phyloP scores from a whole-genome alignment of 92 coral and sea anemone genomes.

The Parazoanthus atlanticus region DNA sequence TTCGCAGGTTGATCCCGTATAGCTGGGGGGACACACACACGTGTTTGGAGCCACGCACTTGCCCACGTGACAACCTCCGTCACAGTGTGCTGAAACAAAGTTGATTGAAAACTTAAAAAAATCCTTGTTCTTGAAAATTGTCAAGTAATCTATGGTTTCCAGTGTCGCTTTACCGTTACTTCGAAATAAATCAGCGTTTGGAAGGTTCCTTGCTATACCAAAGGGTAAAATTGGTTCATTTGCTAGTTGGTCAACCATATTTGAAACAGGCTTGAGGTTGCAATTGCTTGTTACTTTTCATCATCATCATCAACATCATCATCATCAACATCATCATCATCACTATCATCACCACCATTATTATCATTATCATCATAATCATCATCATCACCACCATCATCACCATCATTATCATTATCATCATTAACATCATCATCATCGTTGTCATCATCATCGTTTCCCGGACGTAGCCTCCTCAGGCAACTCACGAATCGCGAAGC shows the following conservation, averaged over 20 bases:
- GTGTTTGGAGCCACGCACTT: conserved; percentile 65
- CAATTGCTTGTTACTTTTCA: too few species aligned
- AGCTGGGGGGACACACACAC: conserved; percentile 77
- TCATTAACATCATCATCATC: conserved; percentile 35
- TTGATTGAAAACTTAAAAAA: neutral
- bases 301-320: neutral
- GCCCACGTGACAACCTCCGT: conserved; percentile 64
- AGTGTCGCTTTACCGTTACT: neutral
- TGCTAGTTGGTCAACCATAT: too few species aligned
- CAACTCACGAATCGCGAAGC: too few species aligned
- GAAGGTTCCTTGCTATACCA: too few species aligned
- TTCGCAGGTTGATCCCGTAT: conserved; percentile 73
- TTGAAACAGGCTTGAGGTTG: too few species aligned
- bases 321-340: neutral
- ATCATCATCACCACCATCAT: conserved; percentile 52
- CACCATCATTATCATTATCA: conserved; percentile 49
- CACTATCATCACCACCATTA: conserved; percentile 25
- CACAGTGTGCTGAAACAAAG: conserved; percentile 55
- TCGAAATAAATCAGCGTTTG: too few species aligned
- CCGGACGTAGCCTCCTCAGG: too few species aligned
- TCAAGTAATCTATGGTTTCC: neutral
- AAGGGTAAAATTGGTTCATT: too few species aligned
- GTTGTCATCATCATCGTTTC: too few species aligned
- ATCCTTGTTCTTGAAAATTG: neutral
- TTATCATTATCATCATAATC: conserved; percentile 44